Evolutionary conservation across 2,797 vertebrate genomes (phyloP), one percentile per base, ranked within the genome.

Genomic region (Amniataba percoides): DNA sequence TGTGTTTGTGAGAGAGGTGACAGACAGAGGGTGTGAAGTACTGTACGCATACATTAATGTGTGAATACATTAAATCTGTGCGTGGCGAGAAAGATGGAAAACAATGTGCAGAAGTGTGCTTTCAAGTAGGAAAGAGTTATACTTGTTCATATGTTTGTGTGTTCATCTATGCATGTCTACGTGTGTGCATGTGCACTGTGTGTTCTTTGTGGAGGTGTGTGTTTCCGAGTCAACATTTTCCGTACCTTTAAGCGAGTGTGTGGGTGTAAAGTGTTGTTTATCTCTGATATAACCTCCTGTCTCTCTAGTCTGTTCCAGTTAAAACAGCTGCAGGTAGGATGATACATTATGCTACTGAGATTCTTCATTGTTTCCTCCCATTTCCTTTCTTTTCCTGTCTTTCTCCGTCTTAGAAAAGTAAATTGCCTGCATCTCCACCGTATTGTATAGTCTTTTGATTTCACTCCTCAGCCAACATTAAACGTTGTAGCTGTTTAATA

Each of bases 191-290:
- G 51, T 77, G 18, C 66, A 16, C 31, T 21, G 9, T 69, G 69
- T 67, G n/a, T 46, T 42, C 46, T 46, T 18, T 80, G 58, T 84
- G 58, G 49, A 80, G 58, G 55, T 74, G 49, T 79, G 71, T 25
- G 34, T 83, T 77, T 84, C 79, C 58, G 23, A 61, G 74, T 84
- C 72, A 75, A 56, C n/a, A 42, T 63, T 42, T 58, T 66, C 56
- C 70, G 73, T 78, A 74, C 83, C 78, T 84, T 80, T 77, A 27
- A 78, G 77, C 16, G 4, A 61, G 64, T 39, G 72, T 25, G 87
- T 90, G 80, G 85, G 87, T 55, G 85, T 83, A 6, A 82, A 75
- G 84, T 73, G 80, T 81, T 88, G 83, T 89, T 85, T 88, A 72
- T 85, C 70, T 84, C 68, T 80, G 76, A 84, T 85, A 63, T 77